Evolutionary conservation across 2,888 invertebrate genomes (phyloP).

Genomic region (Apodemia hepburni): DNA sequence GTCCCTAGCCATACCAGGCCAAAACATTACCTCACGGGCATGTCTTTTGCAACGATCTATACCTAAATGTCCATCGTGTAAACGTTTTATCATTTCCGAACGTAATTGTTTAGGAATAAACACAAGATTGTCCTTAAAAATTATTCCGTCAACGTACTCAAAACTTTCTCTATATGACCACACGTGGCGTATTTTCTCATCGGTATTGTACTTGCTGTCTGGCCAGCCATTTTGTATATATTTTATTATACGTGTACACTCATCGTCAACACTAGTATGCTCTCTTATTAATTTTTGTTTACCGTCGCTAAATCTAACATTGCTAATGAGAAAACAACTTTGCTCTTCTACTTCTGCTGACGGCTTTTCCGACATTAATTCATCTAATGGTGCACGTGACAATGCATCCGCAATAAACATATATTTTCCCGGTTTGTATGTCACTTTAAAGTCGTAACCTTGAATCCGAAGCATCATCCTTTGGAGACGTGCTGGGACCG

Average conservation of each 20-base stretch:
- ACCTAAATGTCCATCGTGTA: conserved; percentile 39
- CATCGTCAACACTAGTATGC: conserved; percentile 23
- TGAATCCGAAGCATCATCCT: conserved; percentile 36
- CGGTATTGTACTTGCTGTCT: conserved; percentile 27
- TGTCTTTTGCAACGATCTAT: conserved; percentile 36
- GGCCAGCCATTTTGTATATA: conserved; percentile 35
- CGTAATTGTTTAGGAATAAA: conserved; percentile 32
- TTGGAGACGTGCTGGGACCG: conserved; percentile 33
- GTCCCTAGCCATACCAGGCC: conserved; percentile 35
- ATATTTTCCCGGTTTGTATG: conserved; percentile 35
- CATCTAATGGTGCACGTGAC: conserved; percentile 32
- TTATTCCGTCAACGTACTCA: conserved; percentile 29
- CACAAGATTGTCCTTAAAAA: conserved; percentile 34
- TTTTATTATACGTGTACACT: conserved; percentile 23
- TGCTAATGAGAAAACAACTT: conserved; percentile 27
- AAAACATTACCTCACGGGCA: conserved; percentile 38
- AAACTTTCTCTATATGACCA: conserved; percentile 29
- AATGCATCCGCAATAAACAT: conserved; percentile 36
- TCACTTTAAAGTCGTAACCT: conserved; percentile 29
- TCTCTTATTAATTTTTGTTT: conserved; percentile 27
- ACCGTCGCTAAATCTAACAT: conserved; percentile 25
- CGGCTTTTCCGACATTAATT: conserved; percentile 19
- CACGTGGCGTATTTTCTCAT: conserved; percentile 2
- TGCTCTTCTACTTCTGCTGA: conserved; percentile 26
- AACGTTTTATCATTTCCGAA: conserved; percentile 30